These are phyloP conservation scores for Sycophaga agraensis DNA, from an alignment of 1,140 invertebrate species.

Conservation along the genomic window DNA sequence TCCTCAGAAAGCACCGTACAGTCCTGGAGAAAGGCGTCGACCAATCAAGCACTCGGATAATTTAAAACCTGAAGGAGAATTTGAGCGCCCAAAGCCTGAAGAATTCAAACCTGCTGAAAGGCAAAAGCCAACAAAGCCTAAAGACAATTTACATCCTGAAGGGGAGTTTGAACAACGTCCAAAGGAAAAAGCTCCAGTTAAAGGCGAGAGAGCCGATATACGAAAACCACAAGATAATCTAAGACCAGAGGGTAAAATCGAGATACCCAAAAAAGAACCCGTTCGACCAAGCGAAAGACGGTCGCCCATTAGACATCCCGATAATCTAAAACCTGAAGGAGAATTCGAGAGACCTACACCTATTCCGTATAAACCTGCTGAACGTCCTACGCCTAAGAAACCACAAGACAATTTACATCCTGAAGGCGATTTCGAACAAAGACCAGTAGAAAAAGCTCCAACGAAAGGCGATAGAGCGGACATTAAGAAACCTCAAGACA, in stretches of 20 bases:
- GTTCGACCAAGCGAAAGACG: slow-evolving; percentile 45
- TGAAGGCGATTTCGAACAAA: slow-evolving; percentile 59
- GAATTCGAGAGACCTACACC: slow-evolving; percentile 63
- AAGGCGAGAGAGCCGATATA: slow-evolving; percentile 44
- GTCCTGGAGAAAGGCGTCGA: slow-evolving; percentile 58
- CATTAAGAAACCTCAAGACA: slow-evolving; percentile 55
- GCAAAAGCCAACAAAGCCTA: slow-evolving; percentile 47
- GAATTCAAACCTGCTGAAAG: slow-evolving; percentile 54
- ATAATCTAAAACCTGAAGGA: slow-evolving; percentile 66
- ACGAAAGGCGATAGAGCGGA: slow-evolving; percentile 55
- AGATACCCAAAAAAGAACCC: slow-evolving; percentile 52
- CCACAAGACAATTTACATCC: slow-evolving; percentile 57
- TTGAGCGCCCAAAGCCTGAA: slow-evolving; percentile 54
- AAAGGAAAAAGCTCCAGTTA: slow-evolving; percentile 50
- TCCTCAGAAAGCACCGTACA: slow-evolving; percentile 48
- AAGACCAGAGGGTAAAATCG: slow-evolving; percentile 61
- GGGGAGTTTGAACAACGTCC: slow-evolving; percentile 62
- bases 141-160: slow-evolving; percentile 61
- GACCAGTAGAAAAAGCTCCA: slow-evolving; percentile 50
- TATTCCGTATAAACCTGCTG: slow-evolving; percentile 66
- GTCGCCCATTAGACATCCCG: slow-evolving; percentile 56
- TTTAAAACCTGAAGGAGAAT: slow-evolving; percentile 64
- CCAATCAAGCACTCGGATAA: slow-evolving; percentile 65
- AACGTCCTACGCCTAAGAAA: slow-evolving; percentile 64
- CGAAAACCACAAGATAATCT: slow-evolving; percentile 62